These are phyloP conservation scores for Phylloscopus trochilus DNA, from an alignment of 2,113 vertebrate species.

Conservation along the genomic window DNA sequence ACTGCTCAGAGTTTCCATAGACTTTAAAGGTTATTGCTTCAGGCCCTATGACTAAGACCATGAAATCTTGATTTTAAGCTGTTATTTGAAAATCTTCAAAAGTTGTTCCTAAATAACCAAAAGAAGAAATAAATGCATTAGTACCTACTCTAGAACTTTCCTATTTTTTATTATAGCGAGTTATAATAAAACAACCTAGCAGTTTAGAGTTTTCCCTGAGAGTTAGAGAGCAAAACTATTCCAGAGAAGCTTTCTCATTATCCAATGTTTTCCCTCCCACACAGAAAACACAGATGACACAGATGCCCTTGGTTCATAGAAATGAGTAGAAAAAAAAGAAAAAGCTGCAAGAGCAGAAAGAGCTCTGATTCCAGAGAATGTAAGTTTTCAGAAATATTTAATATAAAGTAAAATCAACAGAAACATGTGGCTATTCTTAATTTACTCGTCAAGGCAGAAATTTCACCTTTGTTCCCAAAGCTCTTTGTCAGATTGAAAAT, in stretches of 20 bases:
- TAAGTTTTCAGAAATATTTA: conserved; percentile 69
- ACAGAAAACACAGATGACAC: conserved; percentile 32
- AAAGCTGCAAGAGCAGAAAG: conserved; percentile 80
- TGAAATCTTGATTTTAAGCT: neutral
- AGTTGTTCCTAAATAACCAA: neutral
- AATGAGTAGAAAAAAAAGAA: conserved; percentile 86
- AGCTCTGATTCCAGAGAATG: conserved; percentile 79
- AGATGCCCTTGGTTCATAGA: conserved; percentile 13
- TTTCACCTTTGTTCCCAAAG: neutral
- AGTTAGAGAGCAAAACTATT: neutral
- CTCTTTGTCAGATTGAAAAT: neutral
- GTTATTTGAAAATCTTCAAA: neutral
- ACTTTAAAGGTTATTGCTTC: neutral
- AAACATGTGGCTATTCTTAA: neutral
- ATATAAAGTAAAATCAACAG: neutral
- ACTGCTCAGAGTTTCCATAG: neutral
- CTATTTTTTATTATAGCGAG: neutral
- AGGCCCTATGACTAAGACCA: neutral
- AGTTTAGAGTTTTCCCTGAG: neutral
- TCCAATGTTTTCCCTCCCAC: conserved; percentile 24
- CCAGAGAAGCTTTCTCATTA: neutral
- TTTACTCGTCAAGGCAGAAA: neutral
- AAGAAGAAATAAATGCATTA: neutral
- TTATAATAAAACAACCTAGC: neutral
- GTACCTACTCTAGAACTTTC: neutral